phyloP scores from a whole-genome alignment of 2,113 vertebrate genomes.

The Ploceus nigricollis region DNA sequence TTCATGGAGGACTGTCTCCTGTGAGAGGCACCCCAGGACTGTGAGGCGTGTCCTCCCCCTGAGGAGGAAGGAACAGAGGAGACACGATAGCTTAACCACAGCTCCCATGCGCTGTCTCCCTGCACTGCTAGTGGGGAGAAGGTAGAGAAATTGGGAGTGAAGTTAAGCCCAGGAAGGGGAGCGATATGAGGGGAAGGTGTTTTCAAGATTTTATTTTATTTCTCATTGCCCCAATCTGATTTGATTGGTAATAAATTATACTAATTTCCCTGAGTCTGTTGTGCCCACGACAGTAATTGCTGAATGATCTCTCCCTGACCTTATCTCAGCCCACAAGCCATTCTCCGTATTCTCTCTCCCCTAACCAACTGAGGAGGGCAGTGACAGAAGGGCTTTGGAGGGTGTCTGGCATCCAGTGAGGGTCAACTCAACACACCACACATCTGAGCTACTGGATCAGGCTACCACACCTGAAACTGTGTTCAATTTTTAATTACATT shows the following conservation, averaged over 20 bases:
- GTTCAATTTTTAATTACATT: background rate
- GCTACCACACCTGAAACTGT: background rate
- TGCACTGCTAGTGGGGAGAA: background rate
- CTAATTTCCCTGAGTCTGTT: background rate
- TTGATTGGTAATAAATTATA: background rate
- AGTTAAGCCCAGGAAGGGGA: background rate
- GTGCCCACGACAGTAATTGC: fast-evolving
- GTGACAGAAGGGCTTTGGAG: background rate
- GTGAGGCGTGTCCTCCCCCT: background rate
- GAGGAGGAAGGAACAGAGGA: background rate
- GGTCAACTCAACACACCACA: background rate
- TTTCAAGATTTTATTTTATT: background rate
- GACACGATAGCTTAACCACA: background rate
- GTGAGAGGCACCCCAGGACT: background rate
- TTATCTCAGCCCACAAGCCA: background rate
- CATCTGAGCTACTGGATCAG: background rate
- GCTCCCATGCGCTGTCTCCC: no score
- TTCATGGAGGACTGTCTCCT: background rate
- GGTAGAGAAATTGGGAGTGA: background rate
- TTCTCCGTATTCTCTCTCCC: background rate
- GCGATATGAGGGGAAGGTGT: background rate
- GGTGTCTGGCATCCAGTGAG: background rate
- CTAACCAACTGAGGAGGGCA: background rate
- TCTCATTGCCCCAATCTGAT: background rate
- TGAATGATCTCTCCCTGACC: background rate